Evolutionary conservation across 2,797 vertebrate genomes (phyloP), one percentile per base, ranked within the genome.

Genomic region (Urocyon cinereoargenteus): DNA sequence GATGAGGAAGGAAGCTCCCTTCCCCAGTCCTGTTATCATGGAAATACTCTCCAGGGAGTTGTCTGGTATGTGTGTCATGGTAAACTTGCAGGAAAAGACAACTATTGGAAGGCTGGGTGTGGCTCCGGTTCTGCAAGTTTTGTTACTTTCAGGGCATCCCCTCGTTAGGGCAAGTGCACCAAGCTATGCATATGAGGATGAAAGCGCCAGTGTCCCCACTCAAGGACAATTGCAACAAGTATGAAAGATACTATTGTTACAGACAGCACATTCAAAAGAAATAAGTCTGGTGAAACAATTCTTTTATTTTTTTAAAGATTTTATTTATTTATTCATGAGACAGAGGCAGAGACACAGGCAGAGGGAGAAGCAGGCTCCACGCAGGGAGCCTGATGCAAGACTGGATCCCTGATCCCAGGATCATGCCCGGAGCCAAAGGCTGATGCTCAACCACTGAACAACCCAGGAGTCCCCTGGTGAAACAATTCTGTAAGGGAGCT

Each of bases 211-310:
- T 68, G 31, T 72, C 53, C 49, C 61, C 40, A 36, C 59, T 62
- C 64, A 51, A 81, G 68, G 77, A 59, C 26, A 86, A 87, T 57
- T 92, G 26, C 16, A 79, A 68, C 49, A 79, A 77, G 79, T 55
- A 83, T 26, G 51, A 75, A 96, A 91, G 82, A 90, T 77, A 12
- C 31, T 85, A 51, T 72, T 91, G 70, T 84, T 77, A 21, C 51
- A 94, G 34, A 82, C 51, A 66, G 73, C 61, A 57, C 75, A 31
- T 66, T 92, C n/a, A 59, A 57, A 83, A 81, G 81, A 73, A 82
- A 78, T 55, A 55, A 82, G 40, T 40, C 72, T n/a, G 31, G 55
- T 51, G 66, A 45, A 45, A 45, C 40, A 45, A 45, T 45, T 45
- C 40, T 45, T 45, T 45, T 45, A 7, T 40, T 40, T 40, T 45